Evolutionary conservation across 1,140 invertebrate genomes (phyloP), one percentile per base, ranked within the genome.

Genomic region (Solenopsis invicta): DNA sequence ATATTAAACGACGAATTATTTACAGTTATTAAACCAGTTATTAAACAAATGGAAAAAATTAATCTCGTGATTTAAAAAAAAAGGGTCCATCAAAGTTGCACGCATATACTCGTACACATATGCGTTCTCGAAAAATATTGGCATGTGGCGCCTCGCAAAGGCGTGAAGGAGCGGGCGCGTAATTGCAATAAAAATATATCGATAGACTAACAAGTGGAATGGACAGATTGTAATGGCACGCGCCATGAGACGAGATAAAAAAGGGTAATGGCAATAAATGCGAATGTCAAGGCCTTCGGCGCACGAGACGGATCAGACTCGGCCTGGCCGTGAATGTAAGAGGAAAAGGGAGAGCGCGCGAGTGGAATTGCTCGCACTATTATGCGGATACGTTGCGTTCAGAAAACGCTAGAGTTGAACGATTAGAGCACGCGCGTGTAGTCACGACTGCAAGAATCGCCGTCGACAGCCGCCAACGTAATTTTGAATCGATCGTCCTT

Each of bases 281-380:
- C 69, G 80, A 84, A 84, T 84, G 80, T 84, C 80, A 84, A 61
- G 80, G 80, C 59, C 80, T 74, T 10, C 4, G 45, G 69, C 9
- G 80, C 80, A 81, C 64, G 66, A 84, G 61, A 71, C n/a, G 37
- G 50, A 84, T 75, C 72, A 50, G 24, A 61, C 74, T 84, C 54
- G 69, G 50, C n/a, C n/a, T 75, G 80, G 29, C 50, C 21, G n/a
- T 41, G 50, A 41, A 21, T 41, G 50, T 21, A 52, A 34, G 64
- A 69, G n/a, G 9, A 13, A 69, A 34, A 21, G 48, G 56, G 54
- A 76, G 45, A 61, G 16, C 16, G 21, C 18, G 5, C 5, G 9
- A n/a, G 41, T 24, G 6, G 13, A 29, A 21, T 74, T 12, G 24
- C 21, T 82, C 48, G 54, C 69, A 74, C 41, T 59, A 84, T 84